Base-by-base conservation (phyloP, 2,888 invertebrate species). In the Protonemura montana region DNA sequence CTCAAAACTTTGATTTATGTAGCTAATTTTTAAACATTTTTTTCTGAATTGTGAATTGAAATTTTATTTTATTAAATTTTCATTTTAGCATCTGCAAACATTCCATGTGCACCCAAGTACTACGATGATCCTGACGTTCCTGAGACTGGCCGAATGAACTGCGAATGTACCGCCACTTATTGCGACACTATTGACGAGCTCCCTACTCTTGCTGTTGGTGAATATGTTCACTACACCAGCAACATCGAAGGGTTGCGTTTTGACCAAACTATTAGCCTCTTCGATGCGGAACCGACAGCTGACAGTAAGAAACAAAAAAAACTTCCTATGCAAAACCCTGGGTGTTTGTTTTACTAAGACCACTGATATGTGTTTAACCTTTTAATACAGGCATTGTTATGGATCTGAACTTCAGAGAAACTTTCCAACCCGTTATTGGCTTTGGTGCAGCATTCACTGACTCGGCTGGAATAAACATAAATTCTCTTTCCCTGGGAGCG, bases 391-490 rank as follows among this genome's bases (percentile, higher is more conserved):
- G 87, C 29, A 41, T 85, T 28, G 28, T 16, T n/a, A 86, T 88
- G 42, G 78, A 29, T 6, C 77, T 89, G 29, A 86, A 88, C 41
- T 82, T 59, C 16, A 77, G 85, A 16, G 78, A 82, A 35, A 85
- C 87, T 0, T 90, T 89, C 77, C 92, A 92, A 88, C 89, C 88
- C 5, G 91, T 92, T 7, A 87, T 90, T 85, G 92, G 92, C 0
- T 92, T 92, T 89, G 92, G 92, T 26, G 92, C 92, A 13, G 92
- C 92, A 0, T 91, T 92, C 88, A 92, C 92, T 1, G 92, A 92
- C 89, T 90, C 92, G 21, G 91, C 91, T 6, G 92, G 92, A 7
- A 91, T 92, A 25, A 92, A 92, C 88, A 90, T 92, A 86, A 89
- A 89, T 30, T 89, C 89, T n/a, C 89, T 92, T 82, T 89, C 90